Evolutionary conservation across 2,888 invertebrate species (phyloP), one percentile per base, ranked within the genome.

Genomic region (Julus scanicus): DNA sequence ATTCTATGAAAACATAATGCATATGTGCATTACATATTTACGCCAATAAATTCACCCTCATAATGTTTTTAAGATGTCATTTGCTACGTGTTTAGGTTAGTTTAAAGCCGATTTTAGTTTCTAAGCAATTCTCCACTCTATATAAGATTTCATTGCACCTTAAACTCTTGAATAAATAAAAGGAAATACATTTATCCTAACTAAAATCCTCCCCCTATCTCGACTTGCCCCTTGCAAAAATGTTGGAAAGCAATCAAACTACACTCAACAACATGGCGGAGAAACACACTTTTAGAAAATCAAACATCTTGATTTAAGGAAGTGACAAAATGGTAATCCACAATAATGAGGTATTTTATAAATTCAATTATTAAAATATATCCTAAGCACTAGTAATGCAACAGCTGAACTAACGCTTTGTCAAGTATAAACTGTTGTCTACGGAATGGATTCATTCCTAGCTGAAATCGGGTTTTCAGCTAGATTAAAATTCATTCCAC

Each of bases 1-100:
- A 71, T 71, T 71, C 71, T 71, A 71, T 71, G 71, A 71, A 71
- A 71, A 71, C 71, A 71, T 71, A 71, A 71, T 71, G 71, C 71
- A 71, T 71, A 71, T 71, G 71, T 29, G 71, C 71, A 71, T 71
- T 71, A 71, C 71, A 71, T 71, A 71, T 71, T 71, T 71, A 71
- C 71, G 71, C 71, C 29, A 20, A 71, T 71, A 71, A 71, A 71
- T 71, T 71, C 71, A 8, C 20, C 71, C 71, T 71, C 71, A 71
- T 71, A 71, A 71, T 71, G 71, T 71, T 71, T 71, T 29, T 71
- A 71, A 71, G 71, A 71, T 71, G 71, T 71, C 71, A 71, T 71
- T 71, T 71, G 71, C 20, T 71, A 71, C 71, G 71, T 71, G 71
- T 71, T 71, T 71, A 71, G 71, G 71, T 71, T 71, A 71, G 71